phyloP scores from a whole-genome alignment of 1,140 invertebrate genomes.

The Macrosteles quadrilineatus region DNA sequence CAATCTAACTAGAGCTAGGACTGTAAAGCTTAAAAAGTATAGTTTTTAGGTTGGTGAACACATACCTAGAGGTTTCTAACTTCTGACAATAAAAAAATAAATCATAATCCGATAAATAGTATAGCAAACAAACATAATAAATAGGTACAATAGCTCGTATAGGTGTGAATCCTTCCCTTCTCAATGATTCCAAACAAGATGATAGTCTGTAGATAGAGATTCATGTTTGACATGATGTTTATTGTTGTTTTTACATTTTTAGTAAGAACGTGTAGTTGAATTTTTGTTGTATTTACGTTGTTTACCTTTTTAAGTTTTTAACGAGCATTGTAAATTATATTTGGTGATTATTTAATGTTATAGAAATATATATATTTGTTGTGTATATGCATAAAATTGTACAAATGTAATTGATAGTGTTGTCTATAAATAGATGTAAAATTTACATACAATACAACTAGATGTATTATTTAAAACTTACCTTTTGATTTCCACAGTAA shows the following conservation, averaged over 20 bases:
- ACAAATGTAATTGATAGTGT: constrained; percentile 21
- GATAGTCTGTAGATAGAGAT: not conserved
- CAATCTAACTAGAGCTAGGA: too few species aligned
- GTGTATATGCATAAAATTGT: constrained; percentile 21
- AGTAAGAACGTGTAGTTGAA: constrained; percentile 9
- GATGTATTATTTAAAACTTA: too few species aligned
- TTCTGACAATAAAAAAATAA: not conserved
- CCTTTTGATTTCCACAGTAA: too few species aligned
- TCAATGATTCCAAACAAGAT: not conserved
- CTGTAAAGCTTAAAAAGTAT: too few species aligned
- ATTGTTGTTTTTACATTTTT: constrained; percentile 24
- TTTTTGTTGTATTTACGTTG: constrained; percentile 14
- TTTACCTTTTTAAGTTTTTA: constrained; percentile 9
- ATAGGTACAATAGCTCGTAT: not conserved
- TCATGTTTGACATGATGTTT: constrained; percentile 16
- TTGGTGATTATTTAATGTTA: constrained; percentile 21
- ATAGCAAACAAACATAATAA: not conserved
- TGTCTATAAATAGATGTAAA: constrained; percentile 23
- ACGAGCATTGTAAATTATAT: not conserved
- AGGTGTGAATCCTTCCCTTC: not conserved
- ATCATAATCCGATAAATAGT: not conserved
- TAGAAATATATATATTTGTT: constrained; percentile 25
- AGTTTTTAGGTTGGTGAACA: constrained; percentile 14
- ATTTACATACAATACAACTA: constrained; percentile 2
- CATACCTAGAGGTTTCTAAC: not conserved